These are phyloP conservation scores for Dicerorhinus sumatrensis DNA, from an alignment of 2,113 vertebrate genomes.

Conservation along the genomic window DNA sequence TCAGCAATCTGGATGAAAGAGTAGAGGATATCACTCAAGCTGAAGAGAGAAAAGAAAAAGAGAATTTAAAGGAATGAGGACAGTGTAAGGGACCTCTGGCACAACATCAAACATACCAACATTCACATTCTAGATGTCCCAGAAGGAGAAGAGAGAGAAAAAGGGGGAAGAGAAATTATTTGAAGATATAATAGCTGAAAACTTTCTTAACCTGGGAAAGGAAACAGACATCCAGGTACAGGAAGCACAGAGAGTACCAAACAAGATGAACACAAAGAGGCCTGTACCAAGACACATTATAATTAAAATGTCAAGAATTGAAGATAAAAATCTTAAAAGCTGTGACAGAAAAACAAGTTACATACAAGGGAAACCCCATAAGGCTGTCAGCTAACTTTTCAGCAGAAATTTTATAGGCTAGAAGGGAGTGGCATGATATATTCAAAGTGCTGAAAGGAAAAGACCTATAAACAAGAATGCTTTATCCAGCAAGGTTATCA, in stretches of 20 bases:
- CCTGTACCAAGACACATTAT: neutral
- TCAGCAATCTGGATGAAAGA: neutral
- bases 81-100: neutral
- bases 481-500: neutral
- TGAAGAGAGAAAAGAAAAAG: neutral
- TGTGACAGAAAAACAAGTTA: neutral
- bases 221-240: neutral
- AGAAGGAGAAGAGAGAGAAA: neutral
- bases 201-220: neutral
- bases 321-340: neutral
- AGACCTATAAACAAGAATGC: neutral
- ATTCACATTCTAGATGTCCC: neutral
- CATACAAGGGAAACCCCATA: neutral
- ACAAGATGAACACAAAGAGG: neutral
- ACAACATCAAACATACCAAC: neutral
- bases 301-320: neutral
- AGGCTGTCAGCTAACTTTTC: neutral
- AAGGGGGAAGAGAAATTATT: neutral
- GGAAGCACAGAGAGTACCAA: neutral
- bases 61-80: neutral
- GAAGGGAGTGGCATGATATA: neutral
- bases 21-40: neutral
- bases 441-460: neutral
- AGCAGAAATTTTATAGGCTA: neutral
- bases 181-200: neutral